Conservation (phyloP, 1,140 invertebrate species). For the Scaptodrosophila lebanonensis region DNA sequence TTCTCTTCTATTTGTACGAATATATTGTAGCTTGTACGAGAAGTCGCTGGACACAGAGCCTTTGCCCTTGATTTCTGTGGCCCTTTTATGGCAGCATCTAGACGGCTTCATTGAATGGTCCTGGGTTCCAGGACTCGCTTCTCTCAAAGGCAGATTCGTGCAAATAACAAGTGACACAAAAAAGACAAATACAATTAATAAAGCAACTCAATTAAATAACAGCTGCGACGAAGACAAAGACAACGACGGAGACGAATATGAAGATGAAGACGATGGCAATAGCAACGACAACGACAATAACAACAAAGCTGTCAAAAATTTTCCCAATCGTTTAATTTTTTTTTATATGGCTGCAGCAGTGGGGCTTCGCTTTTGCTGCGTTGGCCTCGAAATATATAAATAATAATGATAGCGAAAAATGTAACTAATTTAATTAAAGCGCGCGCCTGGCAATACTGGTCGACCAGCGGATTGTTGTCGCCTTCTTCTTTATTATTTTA, state of each 20-base stretch:
- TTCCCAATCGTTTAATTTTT: constrained; percentile 25
- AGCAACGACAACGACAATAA: too few relatives aligned
- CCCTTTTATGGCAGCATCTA: too few relatives aligned
- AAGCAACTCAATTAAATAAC: constrained; percentile 61
- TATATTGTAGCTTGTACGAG: too few relatives aligned
- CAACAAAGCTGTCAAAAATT: constrained; percentile 38
- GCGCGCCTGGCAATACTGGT: not conserved
- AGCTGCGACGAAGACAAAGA: constrained; percentile 31
- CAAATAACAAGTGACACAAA: not conserved
- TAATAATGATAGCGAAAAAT: constrained; percentile 51
- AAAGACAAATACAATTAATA: too few relatives aligned
- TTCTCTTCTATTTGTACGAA: too few relatives aligned
- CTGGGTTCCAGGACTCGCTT: constrained; percentile 7
- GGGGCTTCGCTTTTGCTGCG: constrained; percentile 8
- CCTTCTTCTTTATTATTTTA: not conserved
- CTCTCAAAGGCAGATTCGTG: constrained; percentile 1
- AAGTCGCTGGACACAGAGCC: too few relatives aligned
- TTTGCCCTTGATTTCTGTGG: too few relatives aligned
- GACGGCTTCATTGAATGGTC: too few relatives aligned
- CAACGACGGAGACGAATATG: too few relatives aligned
- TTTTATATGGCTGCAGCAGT: constrained; percentile 40
- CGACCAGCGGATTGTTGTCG: not conserved
- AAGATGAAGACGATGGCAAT: too few relatives aligned
- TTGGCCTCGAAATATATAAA: constrained; percentile 33
- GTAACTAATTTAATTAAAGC: constrained; percentile 67